Evolutionary conservation across 1,140 invertebrate species (phyloP).

Genomic region (Drosophila yakuba): DNA sequence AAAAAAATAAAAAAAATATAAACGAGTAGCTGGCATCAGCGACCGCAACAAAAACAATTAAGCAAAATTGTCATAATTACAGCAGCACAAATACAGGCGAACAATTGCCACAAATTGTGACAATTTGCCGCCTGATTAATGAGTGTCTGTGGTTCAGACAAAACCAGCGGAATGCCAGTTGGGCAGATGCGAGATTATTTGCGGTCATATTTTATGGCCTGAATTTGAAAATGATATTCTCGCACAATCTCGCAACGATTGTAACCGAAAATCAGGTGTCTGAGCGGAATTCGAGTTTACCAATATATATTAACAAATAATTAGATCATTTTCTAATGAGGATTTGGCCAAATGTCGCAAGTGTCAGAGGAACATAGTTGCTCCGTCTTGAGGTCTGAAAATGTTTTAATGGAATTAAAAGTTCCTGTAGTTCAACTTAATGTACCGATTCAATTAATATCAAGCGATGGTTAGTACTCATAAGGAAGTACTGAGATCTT

Average conservation of each 20-base stretch:
- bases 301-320: too few relatives aligned
- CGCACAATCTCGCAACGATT: neutral
- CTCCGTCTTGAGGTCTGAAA: too few relatives aligned
- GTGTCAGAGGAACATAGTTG: too few relatives aligned
- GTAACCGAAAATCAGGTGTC: neutral
- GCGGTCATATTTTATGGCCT: conserved; percentile 42
- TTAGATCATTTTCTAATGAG: too few relatives aligned
- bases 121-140: conserved; percentile 65
- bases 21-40: conserved; percentile 15
- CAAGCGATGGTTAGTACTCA: too few relatives aligned
- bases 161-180: conserved; percentile 24
- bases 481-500: neutral
- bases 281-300: too few relatives aligned
- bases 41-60: conserved; percentile 56
- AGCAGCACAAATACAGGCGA: conserved; percentile 30
- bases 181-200: conserved; percentile 45
- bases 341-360: too few relatives aligned
- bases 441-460: too few relatives aligned
- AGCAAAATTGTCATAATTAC: conserved; percentile 62
- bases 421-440: too few relatives aligned
- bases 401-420: too few relatives aligned
- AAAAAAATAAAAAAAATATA: neutral
- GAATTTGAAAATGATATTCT: conserved; percentile 36
- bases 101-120: conserved; percentile 47
- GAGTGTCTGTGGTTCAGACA: conserved; percentile 55